These are phyloP conservation scores for Podocnemis expansa DNA, from an alignment of 2,113 vertebrate genomes.

Conservation along the genomic window DNA sequence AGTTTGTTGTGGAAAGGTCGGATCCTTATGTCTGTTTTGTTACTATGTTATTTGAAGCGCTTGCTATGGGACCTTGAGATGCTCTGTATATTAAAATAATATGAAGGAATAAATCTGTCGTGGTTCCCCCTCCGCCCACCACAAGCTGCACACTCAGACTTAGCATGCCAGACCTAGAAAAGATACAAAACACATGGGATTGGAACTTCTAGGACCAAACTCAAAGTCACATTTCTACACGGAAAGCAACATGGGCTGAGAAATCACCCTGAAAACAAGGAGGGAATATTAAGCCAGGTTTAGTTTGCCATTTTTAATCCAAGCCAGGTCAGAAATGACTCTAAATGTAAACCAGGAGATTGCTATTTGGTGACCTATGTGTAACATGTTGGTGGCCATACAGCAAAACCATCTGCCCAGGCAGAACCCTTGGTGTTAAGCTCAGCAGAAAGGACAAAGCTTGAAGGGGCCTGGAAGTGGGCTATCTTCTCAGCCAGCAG, in stretches of 20 bases:
- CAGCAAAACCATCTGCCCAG: background rate
- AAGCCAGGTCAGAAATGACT: background rate
- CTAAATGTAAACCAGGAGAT: fast-evolving
- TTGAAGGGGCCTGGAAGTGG: background rate
- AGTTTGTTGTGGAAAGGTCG: background rate
- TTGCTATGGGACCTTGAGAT: fast-evolving
- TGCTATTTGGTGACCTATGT: background rate
- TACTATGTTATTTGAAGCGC: background rate
- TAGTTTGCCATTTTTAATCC: background rate
- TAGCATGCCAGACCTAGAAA: background rate
- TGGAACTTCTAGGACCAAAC: background rate
- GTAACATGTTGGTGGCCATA: background rate
- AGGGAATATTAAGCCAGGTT: background rate
- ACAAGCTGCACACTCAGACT: background rate
- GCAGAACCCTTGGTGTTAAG: background rate
- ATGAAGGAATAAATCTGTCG: background rate
- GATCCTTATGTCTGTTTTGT: fast-evolving
- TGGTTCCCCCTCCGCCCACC: background rate
- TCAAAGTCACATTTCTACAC: background rate
- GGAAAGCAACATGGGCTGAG: fast-evolving
- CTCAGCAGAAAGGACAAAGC: background rate
- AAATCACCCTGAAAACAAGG: fast-evolving
- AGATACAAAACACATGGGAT: background rate
- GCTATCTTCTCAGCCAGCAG: background rate
- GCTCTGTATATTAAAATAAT: background rate